These are phyloP conservation scores for Aphrophora alni DNA, from an alignment of 2,888 invertebrate species.

Conservation along the genomic window DNA sequence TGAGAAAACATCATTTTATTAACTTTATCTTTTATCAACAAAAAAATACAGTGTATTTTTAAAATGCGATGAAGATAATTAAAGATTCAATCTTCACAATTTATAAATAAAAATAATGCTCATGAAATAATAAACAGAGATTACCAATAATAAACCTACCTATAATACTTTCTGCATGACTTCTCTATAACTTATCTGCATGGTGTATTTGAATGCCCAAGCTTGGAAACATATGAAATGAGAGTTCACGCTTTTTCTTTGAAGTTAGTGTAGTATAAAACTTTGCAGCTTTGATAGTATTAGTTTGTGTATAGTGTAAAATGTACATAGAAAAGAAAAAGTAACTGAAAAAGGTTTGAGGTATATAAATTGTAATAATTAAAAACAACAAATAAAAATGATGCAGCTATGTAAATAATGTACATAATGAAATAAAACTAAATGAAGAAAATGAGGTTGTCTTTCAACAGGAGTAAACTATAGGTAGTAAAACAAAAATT, in stretches of 20 bases:
- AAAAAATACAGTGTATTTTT: too few species aligned
- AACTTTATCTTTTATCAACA: too few species aligned
- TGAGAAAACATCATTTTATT: too few species aligned
- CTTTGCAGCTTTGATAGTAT: neutral
- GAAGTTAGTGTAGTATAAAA: neutral
- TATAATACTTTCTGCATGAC: neutral
- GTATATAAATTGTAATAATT: neutral
- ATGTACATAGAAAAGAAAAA: neutral
- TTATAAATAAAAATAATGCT: too few species aligned
- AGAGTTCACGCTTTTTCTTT: neutral
- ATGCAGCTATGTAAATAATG: neutral
- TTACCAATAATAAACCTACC: too few species aligned
- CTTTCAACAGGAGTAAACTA: too few species aligned
- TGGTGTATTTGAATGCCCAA: neutral
- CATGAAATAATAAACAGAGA: too few species aligned
- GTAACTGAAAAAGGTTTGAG: neutral
- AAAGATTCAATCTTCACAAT: too few species aligned
- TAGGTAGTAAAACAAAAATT: too few species aligned
- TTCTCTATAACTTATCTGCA: neutral
- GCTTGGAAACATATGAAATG: neutral
- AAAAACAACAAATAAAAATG: neutral
- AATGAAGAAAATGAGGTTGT: too few species aligned
- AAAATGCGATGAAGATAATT: too few species aligned
- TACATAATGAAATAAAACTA: neutral
- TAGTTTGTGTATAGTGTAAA: neutral